Percentiles rank a stretch among this genome's conserved stretches.
Evolutionary conservation across 2,113 vertebrate genomes (phyloP).

Genomic region (Marcusenius ussheri): DNA sequence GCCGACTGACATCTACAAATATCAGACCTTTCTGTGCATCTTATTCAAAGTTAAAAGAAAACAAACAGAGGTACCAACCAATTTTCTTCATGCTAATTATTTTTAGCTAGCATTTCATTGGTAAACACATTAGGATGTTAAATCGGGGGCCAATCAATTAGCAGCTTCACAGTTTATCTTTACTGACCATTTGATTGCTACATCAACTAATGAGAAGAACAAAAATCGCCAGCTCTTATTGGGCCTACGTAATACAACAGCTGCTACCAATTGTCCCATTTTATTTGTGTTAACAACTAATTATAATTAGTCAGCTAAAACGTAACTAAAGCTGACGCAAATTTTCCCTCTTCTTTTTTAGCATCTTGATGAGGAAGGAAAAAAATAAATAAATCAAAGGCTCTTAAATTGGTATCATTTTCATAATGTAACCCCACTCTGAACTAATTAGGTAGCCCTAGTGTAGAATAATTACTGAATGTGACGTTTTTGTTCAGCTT

Average conservation of each 20-base stretch:
- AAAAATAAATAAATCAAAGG: neutral
- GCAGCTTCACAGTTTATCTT: neutral
- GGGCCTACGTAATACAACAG: neutral
- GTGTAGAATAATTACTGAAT: neutral
- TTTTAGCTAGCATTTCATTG: neutral
- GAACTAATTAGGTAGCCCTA: neutral
- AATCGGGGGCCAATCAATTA: neutral
- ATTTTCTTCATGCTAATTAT: neutral
- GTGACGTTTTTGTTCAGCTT: neutral
- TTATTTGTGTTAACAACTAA: neutral
- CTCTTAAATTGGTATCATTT: neutral
- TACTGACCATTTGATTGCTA: neutral
- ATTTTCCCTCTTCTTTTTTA: neutral
- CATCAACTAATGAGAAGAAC: neutral
- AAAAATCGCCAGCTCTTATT: neutral
- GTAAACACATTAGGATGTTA: neutral
- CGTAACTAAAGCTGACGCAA: neutral
- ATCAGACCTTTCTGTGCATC: neutral
- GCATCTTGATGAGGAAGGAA: neutral
- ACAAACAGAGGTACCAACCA: neutral
- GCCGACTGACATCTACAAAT: neutral
- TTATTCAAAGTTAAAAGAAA: neutral
- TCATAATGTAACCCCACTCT: neutral
- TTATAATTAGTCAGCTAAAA: neutral
- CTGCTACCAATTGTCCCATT: neutral